Conservation (phyloP, 92 coral and sea anemone genomes). For the Phenganax stokvisi region DNA sequence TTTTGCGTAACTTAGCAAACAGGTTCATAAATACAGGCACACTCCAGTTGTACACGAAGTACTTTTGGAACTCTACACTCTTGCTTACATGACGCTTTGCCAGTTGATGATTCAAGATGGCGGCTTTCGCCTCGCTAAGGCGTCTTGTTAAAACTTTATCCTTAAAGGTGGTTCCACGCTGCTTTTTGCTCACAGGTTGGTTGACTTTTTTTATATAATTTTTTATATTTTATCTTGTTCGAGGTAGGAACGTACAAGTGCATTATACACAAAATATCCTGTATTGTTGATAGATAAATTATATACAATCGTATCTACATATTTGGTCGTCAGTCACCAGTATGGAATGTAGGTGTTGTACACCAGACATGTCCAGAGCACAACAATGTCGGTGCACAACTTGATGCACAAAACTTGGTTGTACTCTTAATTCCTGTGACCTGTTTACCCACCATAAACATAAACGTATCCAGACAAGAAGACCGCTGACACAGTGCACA, state of each 20-base stretch:
- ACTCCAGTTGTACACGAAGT: neutral
- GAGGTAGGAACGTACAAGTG: neutral
- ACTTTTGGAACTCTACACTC: neutral
- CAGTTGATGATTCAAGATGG: constrained; percentile 13
- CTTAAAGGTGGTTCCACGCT: neutral
- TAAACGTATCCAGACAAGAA: too few relatives aligned
- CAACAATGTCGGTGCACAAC: too few relatives aligned
- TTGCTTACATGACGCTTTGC: neutral
- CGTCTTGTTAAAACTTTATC: neutral
- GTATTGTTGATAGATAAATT: too few relatives aligned
- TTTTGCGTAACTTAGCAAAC: too few relatives aligned
- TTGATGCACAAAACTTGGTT: neutral
- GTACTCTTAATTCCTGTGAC: neutral
- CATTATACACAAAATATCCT: too few relatives aligned
- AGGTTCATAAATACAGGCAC: neutral
- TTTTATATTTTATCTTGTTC: neutral
- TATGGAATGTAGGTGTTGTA: too few relatives aligned
- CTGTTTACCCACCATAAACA: too few relatives aligned
- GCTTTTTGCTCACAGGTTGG: constrained; percentile 18
- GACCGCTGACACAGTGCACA: too few relatives aligned
- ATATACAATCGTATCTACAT: too few relatives aligned
- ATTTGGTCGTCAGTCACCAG: too few relatives aligned
- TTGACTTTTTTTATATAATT: neutral
- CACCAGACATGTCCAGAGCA: too few relatives aligned
- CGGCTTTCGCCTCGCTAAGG: constrained; percentile 5